phyloP scores from a whole-genome alignment of 2,113 vertebrate species.

The Zingel zingel region DNA sequence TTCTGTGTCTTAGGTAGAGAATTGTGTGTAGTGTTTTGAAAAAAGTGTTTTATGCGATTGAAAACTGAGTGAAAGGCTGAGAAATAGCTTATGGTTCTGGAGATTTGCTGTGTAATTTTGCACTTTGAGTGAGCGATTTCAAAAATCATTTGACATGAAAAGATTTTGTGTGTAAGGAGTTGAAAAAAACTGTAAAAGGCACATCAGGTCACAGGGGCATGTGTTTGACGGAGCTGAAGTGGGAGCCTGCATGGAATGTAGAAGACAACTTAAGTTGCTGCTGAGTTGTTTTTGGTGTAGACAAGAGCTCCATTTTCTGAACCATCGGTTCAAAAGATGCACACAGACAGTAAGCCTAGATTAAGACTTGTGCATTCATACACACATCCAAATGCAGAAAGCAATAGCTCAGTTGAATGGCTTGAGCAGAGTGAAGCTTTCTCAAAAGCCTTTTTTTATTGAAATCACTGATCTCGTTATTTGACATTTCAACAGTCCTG shows the following conservation, averaged over 20 bases:
- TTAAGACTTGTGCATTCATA: background rate
- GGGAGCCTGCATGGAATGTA: background rate
- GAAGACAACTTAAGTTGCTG: background rate
- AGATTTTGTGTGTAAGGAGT: too few relatives aligned
- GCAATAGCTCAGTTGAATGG: background rate
- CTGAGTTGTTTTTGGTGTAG: background rate
- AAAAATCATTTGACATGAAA: too few relatives aligned
- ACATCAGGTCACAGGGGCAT: background rate
- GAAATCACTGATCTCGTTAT: conserved; percentile 53
- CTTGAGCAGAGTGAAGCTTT: conserved; percentile 8
- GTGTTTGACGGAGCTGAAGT: background rate
- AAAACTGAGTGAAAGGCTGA: too few relatives aligned
- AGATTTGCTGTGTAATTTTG: too few relatives aligned
- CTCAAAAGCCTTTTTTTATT: conserved; percentile 41
- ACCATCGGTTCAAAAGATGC: background rate
- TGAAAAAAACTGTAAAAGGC: too few relatives aligned
- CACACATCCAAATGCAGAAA: conserved; percentile 9
- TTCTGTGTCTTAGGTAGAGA: too few relatives aligned
- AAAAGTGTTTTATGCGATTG: too few relatives aligned
- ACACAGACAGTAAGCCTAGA: background rate
- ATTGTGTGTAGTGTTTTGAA: too few relatives aligned
- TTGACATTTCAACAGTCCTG: conserved; percentile 55
- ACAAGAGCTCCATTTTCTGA: background rate
- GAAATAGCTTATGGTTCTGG: too few relatives aligned
- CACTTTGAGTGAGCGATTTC: too few relatives aligned